phyloP scores from a whole-genome alignment of 2,113 vertebrate genomes.

The Anguilla japonica region DNA sequence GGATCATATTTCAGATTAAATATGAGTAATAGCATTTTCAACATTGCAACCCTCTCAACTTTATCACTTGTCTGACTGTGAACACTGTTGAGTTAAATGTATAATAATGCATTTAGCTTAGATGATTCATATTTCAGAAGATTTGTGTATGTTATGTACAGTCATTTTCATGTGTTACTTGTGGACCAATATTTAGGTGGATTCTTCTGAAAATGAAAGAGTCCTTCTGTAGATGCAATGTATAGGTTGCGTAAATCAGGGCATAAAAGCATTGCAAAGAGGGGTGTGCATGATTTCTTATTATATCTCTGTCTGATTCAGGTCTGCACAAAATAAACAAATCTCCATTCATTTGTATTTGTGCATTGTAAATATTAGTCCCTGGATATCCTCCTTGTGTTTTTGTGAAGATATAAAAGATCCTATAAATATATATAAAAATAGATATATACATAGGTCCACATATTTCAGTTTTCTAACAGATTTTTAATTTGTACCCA shows the following conservation, averaged over 20 bases:
- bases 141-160: background rate
- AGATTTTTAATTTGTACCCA: background rate
- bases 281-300: background rate
- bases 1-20: slow-evolving; percentile 24
- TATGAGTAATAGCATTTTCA: background rate
- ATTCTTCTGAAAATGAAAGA: background rate
- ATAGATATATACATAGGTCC: background rate
- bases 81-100: background rate
- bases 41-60: slow-evolving; percentile 44
- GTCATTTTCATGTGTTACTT: background rate
- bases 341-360: background rate
- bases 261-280: background rate
- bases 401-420: no score
- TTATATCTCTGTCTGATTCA: background rate
- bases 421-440: no score
- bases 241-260: background rate
- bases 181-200: background rate
- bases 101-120: background rate
- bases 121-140: background rate
- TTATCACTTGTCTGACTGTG: slow-evolving; percentile 36
- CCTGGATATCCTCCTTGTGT: background rate
- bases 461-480: background rate
- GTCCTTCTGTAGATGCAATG: background rate
- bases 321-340: background rate
- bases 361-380: background rate